These are phyloP conservation scores for Neodon shergylaensis DNA, from an alignment of 2,113 vertebrate genomes.

Conservation along the genomic window DNA sequence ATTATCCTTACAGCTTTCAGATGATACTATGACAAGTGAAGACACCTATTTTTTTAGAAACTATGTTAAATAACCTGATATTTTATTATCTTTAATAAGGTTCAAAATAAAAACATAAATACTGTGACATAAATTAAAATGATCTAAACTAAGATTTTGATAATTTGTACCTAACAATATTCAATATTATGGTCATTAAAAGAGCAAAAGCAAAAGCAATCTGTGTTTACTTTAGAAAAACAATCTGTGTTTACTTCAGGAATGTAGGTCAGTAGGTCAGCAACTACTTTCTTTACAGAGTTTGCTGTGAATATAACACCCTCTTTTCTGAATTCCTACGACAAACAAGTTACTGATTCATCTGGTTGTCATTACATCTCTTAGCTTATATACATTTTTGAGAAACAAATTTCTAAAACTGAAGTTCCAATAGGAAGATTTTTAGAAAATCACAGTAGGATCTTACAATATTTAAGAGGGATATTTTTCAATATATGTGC, in stretches of 20 bases:
- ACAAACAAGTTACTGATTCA: neutral
- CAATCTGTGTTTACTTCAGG: neutral
- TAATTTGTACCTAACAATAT: neutral
- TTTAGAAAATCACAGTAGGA: neutral
- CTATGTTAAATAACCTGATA: neutral
- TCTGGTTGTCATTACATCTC: neutral
- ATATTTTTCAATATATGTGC: neutral
- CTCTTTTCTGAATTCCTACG: neutral
- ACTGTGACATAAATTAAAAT: neutral
- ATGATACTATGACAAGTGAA: neutral
- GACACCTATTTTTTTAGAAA: neutral
- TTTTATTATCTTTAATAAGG: neutral
- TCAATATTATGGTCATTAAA: neutral
- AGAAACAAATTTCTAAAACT: neutral
- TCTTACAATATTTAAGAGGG: neutral
- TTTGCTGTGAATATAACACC: neutral
- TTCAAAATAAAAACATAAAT: slow-evolving; percentile 6
- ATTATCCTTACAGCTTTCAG: neutral
- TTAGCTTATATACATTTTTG: neutral
- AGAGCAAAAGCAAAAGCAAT: neutral
- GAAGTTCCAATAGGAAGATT: neutral
- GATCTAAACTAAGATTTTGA: slow-evolving; percentile 1
- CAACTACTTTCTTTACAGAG: neutral
- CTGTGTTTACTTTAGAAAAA: neutral
- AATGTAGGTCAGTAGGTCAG: neutral